A percentile compares a stretch with the other conserved stretches of the same genome.
phyloP scores from a whole-genome alignment of 2,113 vertebrate genomes.

The Cyphomyrus discorhynchus region DNA sequence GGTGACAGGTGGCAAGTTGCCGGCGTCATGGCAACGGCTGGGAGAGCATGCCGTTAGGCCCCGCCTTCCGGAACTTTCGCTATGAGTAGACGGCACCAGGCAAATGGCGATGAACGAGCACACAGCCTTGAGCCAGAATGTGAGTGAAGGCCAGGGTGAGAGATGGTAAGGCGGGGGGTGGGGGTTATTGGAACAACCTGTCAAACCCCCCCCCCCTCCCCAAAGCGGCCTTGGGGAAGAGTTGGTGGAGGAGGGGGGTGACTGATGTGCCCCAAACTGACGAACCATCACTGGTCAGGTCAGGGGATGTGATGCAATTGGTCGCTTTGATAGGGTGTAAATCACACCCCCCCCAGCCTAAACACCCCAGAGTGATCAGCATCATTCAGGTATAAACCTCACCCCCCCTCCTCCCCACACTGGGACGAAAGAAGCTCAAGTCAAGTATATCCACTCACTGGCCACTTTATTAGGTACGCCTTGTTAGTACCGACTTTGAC shows the following conservation, averaged over 20 bases:
- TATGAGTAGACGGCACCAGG: not conserved
- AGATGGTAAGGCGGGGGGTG: conserved; percentile 14
- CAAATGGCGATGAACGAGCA: conserved; percentile 31
- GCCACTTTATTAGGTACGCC: not conserved
- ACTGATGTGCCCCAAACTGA: conserved; percentile 62
- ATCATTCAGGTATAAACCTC: not conserved
- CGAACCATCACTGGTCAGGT: conserved; percentile 57
- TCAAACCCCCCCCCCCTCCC: conserved; percentile 52
- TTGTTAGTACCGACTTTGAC: too few species aligned
- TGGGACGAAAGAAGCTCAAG: not conserved
- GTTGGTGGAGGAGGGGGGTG: conserved; percentile 40
- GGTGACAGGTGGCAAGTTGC: not conserved
- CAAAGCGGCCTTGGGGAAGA: conserved; percentile 61
- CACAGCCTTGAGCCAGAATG: conserved; percentile 61
- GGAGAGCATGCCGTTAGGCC: not conserved
- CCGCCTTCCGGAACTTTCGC: not conserved
- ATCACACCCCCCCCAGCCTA: conserved; percentile 26
- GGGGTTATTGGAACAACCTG: conserved; percentile 47
- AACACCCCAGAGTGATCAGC: not conserved
- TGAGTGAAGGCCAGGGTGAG: conserved; percentile 50
- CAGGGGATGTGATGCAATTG: conserved; percentile 60
- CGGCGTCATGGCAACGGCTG: not conserved
- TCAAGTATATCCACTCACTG: not conserved
- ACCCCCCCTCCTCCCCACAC: not conserved
- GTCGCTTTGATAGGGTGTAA: conserved; percentile 40